Conservation (phyloP, 2,113 vertebrate genomes). For the Plotosus lineatus region DNA sequence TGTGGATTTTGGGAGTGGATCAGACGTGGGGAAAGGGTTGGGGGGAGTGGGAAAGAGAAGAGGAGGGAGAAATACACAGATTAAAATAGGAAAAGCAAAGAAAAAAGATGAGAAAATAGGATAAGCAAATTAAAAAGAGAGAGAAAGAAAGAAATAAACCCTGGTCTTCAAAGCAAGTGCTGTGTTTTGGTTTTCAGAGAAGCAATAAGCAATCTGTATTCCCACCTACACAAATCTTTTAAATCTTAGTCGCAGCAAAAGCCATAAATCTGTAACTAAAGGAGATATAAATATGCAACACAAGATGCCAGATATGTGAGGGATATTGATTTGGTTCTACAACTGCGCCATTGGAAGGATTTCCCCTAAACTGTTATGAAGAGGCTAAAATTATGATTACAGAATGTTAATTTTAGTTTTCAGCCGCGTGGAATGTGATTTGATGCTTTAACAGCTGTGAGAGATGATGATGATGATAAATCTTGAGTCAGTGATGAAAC, state of each 20-base stretch:
- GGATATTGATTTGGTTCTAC: not conserved
- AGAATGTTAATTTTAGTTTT: not conserved
- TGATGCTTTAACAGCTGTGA: not conserved
- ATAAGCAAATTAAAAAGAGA: not conserved
- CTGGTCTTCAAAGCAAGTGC: not conserved
- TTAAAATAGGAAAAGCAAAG: not conserved
- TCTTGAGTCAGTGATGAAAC: not conserved
- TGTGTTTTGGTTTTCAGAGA: not conserved
- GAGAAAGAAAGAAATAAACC: not conserved
- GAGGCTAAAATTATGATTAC: not conserved
- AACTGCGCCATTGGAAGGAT: not conserved
- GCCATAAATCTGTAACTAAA: not conserved
- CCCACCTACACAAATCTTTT: not conserved
- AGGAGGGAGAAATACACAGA: too few relatives aligned
- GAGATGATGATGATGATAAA: not conserved
- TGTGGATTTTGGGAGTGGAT: constrained; percentile 4
- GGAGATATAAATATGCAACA: not conserved
- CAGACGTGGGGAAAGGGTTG: not conserved
- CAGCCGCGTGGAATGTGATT: not conserved
- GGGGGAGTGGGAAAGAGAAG: not conserved
- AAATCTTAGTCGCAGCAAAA: not conserved
- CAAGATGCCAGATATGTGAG: not conserved
- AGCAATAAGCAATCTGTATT: not conserved
- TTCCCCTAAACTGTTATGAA: not conserved
- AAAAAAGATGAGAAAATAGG: not conserved